Evolutionary conservation across 2,888 invertebrate genomes (phyloP).

Genomic region (Eucera pruinosa): DNA sequence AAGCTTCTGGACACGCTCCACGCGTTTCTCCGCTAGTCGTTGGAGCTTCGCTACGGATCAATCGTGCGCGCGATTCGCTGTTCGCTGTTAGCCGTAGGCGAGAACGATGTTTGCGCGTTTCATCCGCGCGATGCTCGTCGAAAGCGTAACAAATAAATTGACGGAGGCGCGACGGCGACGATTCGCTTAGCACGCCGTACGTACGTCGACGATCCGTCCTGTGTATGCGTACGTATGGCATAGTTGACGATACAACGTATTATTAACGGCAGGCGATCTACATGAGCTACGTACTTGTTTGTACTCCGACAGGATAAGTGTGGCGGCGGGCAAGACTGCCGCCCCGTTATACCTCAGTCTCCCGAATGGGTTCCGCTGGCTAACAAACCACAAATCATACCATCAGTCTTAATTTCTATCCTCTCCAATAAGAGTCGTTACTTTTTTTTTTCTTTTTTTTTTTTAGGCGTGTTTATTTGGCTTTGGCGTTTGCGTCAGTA

Average conservation of each 20-base stretch:
- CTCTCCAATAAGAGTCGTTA: slow-evolving; percentile 44
- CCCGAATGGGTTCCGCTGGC: slow-evolving; percentile 91
- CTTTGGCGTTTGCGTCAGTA: slow-evolving; percentile 49
- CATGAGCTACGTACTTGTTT: slow-evolving; percentile 87
- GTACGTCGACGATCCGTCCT: slow-evolving; percentile 70
- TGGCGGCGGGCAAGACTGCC: slow-evolving; percentile 85
- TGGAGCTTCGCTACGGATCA: too few relatives aligned
- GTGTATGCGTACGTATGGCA: slow-evolving; percentile 74
- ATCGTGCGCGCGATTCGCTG: too few relatives aligned
- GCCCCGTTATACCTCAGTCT: slow-evolving; percentile 90
- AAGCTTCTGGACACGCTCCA: too few relatives aligned
- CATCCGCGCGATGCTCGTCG: too few relatives aligned
- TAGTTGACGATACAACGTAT: slow-evolving; percentile 79
- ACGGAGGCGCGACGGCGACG: slow-evolving; percentile 47
- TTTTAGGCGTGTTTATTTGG: slow-evolving; percentile 48
- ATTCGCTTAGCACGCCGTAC: slow-evolving; percentile 64
- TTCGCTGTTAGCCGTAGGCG: too few relatives aligned
- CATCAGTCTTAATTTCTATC: slow-evolving; percentile 77
- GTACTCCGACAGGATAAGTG: slow-evolving; percentile 87
- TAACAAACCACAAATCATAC: slow-evolving; percentile 86
- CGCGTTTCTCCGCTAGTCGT: too few relatives aligned
- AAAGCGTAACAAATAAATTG: too few relatives aligned
- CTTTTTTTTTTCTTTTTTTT: slow-evolving; percentile 28
- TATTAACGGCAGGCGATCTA: slow-evolving; percentile 82
- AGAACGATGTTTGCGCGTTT: too few relatives aligned